Conservation (phyloP, 2,888 invertebrate species). For the Diplolepis rosae region DNA sequence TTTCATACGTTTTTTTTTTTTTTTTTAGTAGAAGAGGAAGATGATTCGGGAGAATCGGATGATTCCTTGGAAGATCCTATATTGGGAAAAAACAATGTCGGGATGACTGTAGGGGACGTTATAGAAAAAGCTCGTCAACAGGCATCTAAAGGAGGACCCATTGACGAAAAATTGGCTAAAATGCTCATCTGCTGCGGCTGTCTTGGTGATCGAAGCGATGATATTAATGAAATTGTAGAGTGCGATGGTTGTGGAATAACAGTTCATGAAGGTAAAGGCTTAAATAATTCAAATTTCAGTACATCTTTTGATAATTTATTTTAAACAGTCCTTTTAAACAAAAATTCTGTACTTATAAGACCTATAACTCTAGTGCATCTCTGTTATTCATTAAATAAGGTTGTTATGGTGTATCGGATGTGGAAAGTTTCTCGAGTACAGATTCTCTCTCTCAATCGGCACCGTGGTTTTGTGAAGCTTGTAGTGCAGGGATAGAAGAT, state of each 20-base stretch:
- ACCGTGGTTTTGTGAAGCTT: constrained; percentile 99
- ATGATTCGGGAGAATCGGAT: constrained; percentile 72
- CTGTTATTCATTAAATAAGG: constrained; percentile 74
- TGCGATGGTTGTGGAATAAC: constrained; percentile 97
- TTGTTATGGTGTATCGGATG: constrained; percentile 96
- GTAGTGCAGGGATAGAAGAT: constrained; percentile 90
- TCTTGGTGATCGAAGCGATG: constrained; percentile 93
- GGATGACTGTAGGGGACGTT: constrained; percentile 75
- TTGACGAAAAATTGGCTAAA: constrained; percentile 77
- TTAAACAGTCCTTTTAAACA: neutral
- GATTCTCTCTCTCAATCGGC: constrained; percentile 96
- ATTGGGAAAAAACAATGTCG: constrained; percentile 66
- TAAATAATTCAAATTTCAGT: constrained; percentile 11
- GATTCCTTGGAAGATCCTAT: constrained; percentile 72
- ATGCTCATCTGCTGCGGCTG: constrained; percentile 94
- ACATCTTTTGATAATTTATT: no score
- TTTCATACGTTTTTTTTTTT: constrained; percentile 24
- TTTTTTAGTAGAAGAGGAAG: constrained; percentile 56
- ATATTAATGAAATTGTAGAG: constrained; percentile 96
- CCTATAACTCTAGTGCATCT: neutral
- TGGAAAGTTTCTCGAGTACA: constrained; percentile 92
- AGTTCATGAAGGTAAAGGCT: constrained; percentile 89
- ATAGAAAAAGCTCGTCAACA: constrained; percentile 75
- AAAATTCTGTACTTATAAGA: neutral
- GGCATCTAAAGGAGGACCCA: constrained; percentile 68